Conservation (phyloP, 2,113 vertebrate species). For the Catharus minimus region DNA sequence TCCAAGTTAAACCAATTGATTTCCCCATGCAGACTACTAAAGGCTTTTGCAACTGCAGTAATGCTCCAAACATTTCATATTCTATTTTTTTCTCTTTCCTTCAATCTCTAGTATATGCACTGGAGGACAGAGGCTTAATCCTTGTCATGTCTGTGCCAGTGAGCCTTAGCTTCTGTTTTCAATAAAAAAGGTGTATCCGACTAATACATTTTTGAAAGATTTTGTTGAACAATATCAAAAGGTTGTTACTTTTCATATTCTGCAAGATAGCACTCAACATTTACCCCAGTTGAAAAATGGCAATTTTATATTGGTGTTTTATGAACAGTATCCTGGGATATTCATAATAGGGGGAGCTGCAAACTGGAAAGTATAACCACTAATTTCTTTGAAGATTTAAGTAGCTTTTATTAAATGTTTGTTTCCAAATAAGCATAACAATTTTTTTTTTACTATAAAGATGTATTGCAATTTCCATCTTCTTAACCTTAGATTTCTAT, state of each 20-base stretch:
- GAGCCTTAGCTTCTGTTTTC: neutral
- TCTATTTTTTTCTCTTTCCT: neutral
- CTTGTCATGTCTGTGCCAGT: neutral
- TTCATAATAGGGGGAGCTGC: neutral
- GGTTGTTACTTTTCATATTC: neutral
- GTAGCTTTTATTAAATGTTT: neutral
- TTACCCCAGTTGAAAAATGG: neutral
- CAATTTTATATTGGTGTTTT: neutral
- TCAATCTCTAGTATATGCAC: accelerated
- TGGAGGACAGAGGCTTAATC: neutral
- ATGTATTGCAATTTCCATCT: neutral
- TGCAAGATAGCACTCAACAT: neutral
- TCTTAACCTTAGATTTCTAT: neutral
- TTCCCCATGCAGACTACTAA: too few species aligned
- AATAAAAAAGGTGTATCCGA: neutral
- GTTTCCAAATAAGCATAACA: neutral
- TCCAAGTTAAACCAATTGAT: too few species aligned
- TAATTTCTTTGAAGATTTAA: neutral
- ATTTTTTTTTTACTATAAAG: neutral
- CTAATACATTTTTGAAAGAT: neutral
- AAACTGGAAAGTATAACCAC: neutral
- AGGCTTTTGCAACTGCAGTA: too few species aligned
- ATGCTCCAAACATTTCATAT: too few species aligned
- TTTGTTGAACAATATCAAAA: neutral
- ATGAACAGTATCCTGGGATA: neutral